Evolutionary conservation across 2,113 vertebrate species (phyloP).

Genomic region (Hippotragus niger): DNA sequence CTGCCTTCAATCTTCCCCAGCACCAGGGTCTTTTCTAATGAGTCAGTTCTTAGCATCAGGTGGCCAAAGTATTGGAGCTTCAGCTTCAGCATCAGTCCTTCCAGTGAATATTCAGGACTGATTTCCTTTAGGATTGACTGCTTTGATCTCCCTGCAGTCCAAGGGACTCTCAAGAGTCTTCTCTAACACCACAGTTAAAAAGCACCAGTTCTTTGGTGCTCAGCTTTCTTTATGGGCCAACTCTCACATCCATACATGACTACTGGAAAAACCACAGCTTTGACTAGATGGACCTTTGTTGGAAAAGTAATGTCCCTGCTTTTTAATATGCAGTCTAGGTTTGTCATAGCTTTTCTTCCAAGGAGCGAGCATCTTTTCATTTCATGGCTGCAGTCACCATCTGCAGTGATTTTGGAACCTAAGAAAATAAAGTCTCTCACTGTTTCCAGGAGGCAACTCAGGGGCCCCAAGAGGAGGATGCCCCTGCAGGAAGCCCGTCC

Average conservation of each 20-base stretch:
- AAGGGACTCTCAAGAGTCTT: not conserved
- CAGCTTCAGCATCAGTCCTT: not conserved
- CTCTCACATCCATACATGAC: not conserved
- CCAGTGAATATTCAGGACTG: not conserved
- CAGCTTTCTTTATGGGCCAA: not conserved
- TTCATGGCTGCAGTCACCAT: not conserved
- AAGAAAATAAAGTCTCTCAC: not conserved
- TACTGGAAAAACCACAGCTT: not conserved
- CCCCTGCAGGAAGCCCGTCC: not conserved
- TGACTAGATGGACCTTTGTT: not conserved
- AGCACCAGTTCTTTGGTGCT: not conserved
- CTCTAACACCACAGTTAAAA: not conserved
- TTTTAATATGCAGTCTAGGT: not conserved
- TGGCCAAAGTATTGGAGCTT: not conserved
- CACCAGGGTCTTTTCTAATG: not conserved
- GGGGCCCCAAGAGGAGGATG: not conserved
- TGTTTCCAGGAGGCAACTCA: slow-evolving; percentile 16
- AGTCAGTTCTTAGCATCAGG: not conserved
- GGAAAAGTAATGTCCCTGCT: not conserved
- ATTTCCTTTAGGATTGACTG: not conserved
- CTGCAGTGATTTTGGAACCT: not conserved
- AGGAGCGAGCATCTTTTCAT: not conserved
- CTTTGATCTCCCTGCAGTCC: not conserved
- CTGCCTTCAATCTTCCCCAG: not conserved
- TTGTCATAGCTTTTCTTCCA: not conserved